Percentiles rank a stretch among this genome's conserved stretches.
phyloP scores from a whole-genome alignment of 2,797 vertebrate species.

The Periparus ater region DNA sequence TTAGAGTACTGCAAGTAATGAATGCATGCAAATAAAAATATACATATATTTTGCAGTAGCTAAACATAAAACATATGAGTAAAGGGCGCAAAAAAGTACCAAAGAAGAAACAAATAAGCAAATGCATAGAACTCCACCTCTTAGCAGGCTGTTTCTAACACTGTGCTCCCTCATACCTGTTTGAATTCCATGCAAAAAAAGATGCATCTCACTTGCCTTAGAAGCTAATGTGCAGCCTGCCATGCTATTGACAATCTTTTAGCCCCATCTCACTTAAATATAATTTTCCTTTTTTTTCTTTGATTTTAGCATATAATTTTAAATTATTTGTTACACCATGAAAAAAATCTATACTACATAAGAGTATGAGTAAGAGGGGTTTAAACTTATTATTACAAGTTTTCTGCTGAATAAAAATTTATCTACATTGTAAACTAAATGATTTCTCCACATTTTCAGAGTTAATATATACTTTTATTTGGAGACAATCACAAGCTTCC shows the following conservation, averaged over 20 bases:
- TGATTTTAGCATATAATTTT: not conserved
- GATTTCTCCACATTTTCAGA: not conserved
- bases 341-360: not conserved
- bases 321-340: not conserved
- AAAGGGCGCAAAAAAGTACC: not conserved
- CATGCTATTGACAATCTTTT: not conserved
- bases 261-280: not conserved
- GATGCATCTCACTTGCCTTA: not conserved
- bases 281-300: not conserved
- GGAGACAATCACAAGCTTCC: not conserved
- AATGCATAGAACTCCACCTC: not conserved
- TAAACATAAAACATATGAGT: not conserved
- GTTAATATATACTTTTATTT: not conserved
- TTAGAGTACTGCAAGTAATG: not conserved
- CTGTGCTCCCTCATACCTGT: not conserved
- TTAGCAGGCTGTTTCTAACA: not conserved
- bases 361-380: not conserved
- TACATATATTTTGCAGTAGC: not conserved
- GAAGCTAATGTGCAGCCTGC: not conserved
- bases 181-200: not conserved
- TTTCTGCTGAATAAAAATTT: not conserved
- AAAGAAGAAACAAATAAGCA: not conserved
- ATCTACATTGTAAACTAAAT: not conserved
- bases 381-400: not conserved
- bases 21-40: not conserved